Evolutionary conservation across 2,113 vertebrate genomes (phyloP).

Genomic region (Tretioscincus oriximinensis): DNA sequence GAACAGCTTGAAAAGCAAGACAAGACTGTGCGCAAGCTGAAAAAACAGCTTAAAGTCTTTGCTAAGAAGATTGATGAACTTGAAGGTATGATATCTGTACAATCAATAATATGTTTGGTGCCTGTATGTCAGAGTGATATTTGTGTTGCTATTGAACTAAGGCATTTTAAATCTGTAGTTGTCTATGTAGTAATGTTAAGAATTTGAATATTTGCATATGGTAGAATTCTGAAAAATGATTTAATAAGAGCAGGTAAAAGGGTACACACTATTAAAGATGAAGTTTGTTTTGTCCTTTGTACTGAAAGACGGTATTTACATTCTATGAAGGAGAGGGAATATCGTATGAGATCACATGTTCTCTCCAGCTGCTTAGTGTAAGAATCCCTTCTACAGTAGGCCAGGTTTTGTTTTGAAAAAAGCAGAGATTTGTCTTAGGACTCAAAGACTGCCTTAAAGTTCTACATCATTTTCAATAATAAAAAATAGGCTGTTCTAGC

Average conservation of each 20-base stretch:
- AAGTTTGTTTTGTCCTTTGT: background rate
- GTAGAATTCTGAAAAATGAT: background rate
- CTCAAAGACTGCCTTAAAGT: no score
- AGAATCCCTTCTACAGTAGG: background rate
- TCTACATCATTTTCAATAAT: background rate
- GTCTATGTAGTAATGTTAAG: background rate
- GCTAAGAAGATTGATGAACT: conserved; percentile 97
- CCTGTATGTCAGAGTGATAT: background rate
- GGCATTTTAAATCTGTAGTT: conserved; percentile 9
- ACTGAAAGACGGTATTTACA: background rate
- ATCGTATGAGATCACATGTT: background rate
- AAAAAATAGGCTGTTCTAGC: background rate
- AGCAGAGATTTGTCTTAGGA: background rate
- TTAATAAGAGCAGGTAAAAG: background rate
- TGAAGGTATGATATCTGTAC: conserved; percentile 81
- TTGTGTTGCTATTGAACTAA: background rate
- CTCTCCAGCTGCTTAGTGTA: background rate
- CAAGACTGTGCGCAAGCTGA: conserved; percentile 96
- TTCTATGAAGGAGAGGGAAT: conserved; percentile 29
- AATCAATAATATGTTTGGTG: conserved; percentile 8
- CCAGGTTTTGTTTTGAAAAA: background rate
- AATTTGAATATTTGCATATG: background rate
- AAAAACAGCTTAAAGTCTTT: conserved; percentile 98
- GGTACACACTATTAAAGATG: background rate
- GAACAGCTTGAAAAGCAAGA: conserved; percentile 98